Conservation (phyloP, 2,797 vertebrate genomes). For the Phaenicophaeus curvirostris region DNA sequence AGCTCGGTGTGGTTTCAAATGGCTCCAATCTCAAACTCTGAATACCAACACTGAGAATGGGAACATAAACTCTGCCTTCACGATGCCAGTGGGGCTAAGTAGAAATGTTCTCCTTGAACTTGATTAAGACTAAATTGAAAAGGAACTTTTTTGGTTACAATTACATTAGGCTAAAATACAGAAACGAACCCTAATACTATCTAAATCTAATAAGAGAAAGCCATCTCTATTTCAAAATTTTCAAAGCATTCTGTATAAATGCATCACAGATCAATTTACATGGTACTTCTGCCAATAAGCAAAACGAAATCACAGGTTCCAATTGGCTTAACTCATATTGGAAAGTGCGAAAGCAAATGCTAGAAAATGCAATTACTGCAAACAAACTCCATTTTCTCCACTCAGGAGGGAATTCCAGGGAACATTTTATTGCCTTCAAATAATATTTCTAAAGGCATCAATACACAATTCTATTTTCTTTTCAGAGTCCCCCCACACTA, state of each 20-base stretch:
- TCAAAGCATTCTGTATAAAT: slow-evolving; percentile 81
- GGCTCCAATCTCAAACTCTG: not conserved
- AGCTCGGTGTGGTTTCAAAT: not conserved
- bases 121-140: slow-evolving; percentile 77
- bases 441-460: slow-evolving; percentile 83
- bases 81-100: slow-evolving; percentile 36
- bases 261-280: slow-evolving; percentile 89
- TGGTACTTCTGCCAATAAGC: slow-evolving; percentile 80
- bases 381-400: slow-evolving; percentile 87
- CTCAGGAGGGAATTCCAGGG: slow-evolving; percentile 85
- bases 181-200: slow-evolving; percentile 81
- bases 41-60: slow-evolving; percentile 29
- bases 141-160: slow-evolving; percentile 76
- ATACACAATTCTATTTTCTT: slow-evolving; percentile 82
- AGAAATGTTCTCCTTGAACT: slow-evolving; percentile 72
- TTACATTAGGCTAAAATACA: slow-evolving; percentile 77
- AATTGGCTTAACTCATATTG: slow-evolving; percentile 83
- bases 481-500: slow-evolving; percentile 57
- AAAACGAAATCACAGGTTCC: slow-evolving; percentile 86
- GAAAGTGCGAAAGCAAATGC: slow-evolving; percentile 80
- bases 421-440: slow-evolving; percentile 87
- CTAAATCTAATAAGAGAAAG: slow-evolving; percentile 87
- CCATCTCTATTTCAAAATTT: slow-evolving; percentile 83
- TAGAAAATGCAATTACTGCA: slow-evolving; percentile 90
- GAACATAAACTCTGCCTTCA: slow-evolving; percentile 62